These are phyloP conservation scores for Elaeidobius kamerunicus DNA, from an alignment of 2,888 invertebrate species.

Conservation along the genomic window DNA sequence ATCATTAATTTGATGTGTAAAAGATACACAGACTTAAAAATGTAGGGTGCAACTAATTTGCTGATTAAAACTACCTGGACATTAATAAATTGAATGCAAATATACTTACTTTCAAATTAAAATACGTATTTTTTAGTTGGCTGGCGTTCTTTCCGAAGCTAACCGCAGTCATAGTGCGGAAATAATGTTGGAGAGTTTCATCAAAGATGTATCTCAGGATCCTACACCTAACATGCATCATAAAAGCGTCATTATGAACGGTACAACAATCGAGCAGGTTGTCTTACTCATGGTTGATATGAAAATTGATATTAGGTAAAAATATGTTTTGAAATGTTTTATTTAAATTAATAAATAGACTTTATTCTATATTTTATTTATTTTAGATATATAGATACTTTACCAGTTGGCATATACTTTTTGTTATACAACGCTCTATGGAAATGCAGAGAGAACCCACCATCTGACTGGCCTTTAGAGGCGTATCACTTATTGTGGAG, in stretches of 20 bases:
- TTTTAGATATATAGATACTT: slow-evolving; percentile 62
- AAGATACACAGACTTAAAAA: too few species aligned
- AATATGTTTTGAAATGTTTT: too few species aligned
- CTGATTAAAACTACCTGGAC: too few species aligned
- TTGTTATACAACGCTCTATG: slow-evolving; percentile 67
- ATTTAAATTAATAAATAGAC: too few species aligned
- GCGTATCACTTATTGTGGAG: slow-evolving; percentile 70
- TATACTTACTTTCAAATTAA: too few species aligned
- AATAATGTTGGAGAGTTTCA: slow-evolving; percentile 36
- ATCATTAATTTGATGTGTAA: too few species aligned
- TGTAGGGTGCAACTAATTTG: too few species aligned
- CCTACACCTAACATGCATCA: slow-evolving; percentile 14
- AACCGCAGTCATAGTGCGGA: slow-evolving; percentile 25
- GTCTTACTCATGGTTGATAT: slow-evolving; percentile 53
- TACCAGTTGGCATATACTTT: slow-evolving; percentile 69
- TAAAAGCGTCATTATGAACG: slow-evolving; percentile 29
- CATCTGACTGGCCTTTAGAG: slow-evolving; percentile 67
- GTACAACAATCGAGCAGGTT: slow-evolving; percentile 48
- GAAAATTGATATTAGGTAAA: slow-evolving; percentile 45
- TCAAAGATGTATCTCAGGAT: slow-evolving; percentile 28
- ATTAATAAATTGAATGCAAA: too few species aligned
- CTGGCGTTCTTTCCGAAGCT: slow-evolving; percentile 37
- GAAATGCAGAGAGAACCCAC: slow-evolving; percentile 67
- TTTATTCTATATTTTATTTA: background rate
- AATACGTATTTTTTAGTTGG: slow-evolving; percentile 39